A percentile compares a stretch with the other conserved stretches of the same genome.
Evolutionary conservation across 37 sponge, comb jelly and placozoan species (phyloP).

Genomic region (Mnemiopsis leidyi): DNA sequence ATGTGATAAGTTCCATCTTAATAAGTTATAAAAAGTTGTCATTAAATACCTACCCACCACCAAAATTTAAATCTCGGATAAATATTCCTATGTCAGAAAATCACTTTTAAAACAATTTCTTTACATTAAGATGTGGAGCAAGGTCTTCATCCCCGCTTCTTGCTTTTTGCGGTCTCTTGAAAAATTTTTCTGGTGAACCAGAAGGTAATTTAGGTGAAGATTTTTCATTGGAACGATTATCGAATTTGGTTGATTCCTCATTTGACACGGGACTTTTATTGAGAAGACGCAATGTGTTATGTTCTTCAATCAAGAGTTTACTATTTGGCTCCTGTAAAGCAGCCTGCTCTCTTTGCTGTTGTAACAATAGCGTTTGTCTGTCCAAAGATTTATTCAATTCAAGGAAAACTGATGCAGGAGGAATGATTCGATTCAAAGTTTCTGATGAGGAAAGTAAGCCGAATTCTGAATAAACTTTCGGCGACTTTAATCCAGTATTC

Average conservation of each 20-base stretch:
- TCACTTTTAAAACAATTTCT: slow-evolving; percentile 6
- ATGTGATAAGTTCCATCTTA: too few species aligned
- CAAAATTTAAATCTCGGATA: too few species aligned
- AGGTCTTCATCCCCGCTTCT: background rate
- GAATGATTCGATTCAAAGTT: slow-evolving; percentile 12
- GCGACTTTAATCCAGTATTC: background rate
- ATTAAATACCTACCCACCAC: too few species aligned
- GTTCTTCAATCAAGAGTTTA: background rate
- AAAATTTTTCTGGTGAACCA: too few species aligned
- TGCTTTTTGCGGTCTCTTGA: background rate
- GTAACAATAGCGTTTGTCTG: slow-evolving; percentile 26
- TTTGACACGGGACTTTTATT: background rate
- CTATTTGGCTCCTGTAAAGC: background rate
- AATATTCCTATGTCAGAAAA: background rate
- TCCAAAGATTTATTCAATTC: background rate
- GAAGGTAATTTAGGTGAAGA: background rate
- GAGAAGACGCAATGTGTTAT: background rate
- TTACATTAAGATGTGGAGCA: slow-evolving; percentile 44
- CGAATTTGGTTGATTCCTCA: background rate
- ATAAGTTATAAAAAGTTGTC: too few species aligned
- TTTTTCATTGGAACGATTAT: background rate
- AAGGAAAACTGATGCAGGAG: background rate
- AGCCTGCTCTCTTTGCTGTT: background rate
- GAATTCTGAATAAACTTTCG: background rate
- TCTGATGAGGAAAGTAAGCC: background rate